Evolutionary conservation across 2,888 invertebrate species (phyloP).

Genomic region (Drosophila atripex): DNA sequence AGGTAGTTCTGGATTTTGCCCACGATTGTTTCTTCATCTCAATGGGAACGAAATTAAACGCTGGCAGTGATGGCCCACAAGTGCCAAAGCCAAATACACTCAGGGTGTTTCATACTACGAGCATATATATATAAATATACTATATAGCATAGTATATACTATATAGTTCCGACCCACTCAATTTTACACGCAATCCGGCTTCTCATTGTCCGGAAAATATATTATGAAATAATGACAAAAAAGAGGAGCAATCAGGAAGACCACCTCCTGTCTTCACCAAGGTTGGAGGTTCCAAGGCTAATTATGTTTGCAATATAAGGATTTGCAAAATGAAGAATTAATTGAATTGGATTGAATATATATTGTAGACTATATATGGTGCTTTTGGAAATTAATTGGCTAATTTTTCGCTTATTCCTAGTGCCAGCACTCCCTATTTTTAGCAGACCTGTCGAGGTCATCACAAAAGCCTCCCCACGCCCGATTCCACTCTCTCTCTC

Average conservation of each 20-base stretch:
- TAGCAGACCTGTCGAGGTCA: constrained; percentile 13
- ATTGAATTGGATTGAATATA: background rate
- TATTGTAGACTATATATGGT: background rate
- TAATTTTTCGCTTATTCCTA: background rate
- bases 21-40: constrained; percentile 60
- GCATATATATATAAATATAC: background rate
- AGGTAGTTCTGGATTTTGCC: constrained; percentile 17
- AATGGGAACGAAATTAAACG: constrained; percentile 63
- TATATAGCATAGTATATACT: background rate
- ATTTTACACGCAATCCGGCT: constrained; percentile 34
- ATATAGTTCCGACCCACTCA: constrained; percentile 12
- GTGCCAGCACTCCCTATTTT: constrained; percentile 18
- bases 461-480: constrained; percentile 3
- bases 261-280: background rate
- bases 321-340: background rate
- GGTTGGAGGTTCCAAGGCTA: constrained; percentile 36
- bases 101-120: constrained; percentile 2
- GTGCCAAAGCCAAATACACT: constrained; percentile 51
- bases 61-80: constrained; percentile 59
- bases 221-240: constrained; percentile 51
- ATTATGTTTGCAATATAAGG: constrained; percentile 51
- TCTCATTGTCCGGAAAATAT: constrained; percentile 58
- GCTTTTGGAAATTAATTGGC: background rate
- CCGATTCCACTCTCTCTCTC: constrained; percentile 7
- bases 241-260: constrained; percentile 10